phyloP scores from a whole-genome alignment of 2,888 invertebrate genomes.

The Leucophenga montana region DNA sequence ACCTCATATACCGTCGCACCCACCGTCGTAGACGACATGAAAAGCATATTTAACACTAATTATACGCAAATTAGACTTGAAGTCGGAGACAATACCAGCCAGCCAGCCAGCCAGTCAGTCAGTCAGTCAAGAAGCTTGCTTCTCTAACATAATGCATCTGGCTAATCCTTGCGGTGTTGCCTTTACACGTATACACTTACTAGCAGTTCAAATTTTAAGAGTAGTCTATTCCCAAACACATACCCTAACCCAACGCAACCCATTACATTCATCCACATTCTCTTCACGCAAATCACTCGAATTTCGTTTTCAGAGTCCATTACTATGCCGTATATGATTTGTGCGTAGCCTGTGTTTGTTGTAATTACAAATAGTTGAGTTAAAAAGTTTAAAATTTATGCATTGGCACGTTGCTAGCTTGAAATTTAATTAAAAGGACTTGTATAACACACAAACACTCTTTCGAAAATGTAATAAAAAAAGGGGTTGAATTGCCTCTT shows the following conservation, averaged over 20 bases:
- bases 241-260: background rate
- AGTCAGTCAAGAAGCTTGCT: too few species aligned
- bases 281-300: too few species aligned
- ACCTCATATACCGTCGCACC: conserved; percentile 24
- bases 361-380: conserved; percentile 29
- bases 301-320: too few species aligned
- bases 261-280: background rate
- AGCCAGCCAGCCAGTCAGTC: too few species aligned
- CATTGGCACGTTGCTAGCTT: background rate
- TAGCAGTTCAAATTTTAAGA: too few species aligned
- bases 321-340: background rate
- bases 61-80: conserved; percentile 48
- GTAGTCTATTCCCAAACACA: background rate
- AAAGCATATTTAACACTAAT: conserved; percentile 45
- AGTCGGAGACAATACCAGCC: too few species aligned
- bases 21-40: background rate
- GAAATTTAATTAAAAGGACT: background rate
- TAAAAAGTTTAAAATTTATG: conserved; percentile 23
- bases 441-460: background rate
- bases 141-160: too few species aligned
- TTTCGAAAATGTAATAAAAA: too few species aligned
- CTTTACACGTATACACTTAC: too few species aligned
- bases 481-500: background rate
- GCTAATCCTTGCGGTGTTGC: too few species aligned
- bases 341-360: background rate